These are phyloP conservation scores for Astyanax mexicanus DNA, from an alignment of 2,797 vertebrate species.

Conservation along the genomic window DNA sequence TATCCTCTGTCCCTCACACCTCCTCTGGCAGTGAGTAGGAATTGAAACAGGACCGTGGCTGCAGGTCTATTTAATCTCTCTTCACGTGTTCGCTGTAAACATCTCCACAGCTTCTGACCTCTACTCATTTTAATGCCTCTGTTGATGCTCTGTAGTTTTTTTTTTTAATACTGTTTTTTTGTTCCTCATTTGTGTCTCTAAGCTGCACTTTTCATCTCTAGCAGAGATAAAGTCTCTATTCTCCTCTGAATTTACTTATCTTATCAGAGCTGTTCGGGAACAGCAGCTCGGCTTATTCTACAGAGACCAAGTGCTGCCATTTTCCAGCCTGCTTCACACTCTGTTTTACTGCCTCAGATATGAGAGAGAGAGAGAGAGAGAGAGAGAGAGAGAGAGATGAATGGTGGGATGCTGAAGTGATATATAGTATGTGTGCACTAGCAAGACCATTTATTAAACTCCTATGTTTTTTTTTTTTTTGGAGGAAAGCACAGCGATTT, in stretches of 20 bases:
- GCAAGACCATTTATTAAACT: no score
- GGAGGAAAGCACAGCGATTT: no score
- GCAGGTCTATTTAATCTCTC: not conserved
- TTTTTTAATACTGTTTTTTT: not conserved
- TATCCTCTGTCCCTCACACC: not conserved
- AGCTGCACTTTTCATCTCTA: slow-evolving; percentile 5
- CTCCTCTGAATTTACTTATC: slow-evolving; percentile 17
- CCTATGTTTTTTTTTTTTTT: no score
- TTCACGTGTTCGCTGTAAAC: not conserved
- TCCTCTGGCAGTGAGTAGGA: not conserved
- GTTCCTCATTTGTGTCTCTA: not conserved
- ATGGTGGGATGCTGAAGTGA: not conserved
- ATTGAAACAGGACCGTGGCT: not conserved
- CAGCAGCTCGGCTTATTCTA: slow-evolving; percentile 16
- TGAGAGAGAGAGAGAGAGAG: slow-evolving; percentile 11
- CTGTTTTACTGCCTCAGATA: not conserved
- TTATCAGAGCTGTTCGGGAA: slow-evolving; percentile 22
- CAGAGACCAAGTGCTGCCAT: not conserved
- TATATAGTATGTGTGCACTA: no score
- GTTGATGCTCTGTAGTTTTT: not conserved
- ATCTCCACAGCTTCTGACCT: not conserved
- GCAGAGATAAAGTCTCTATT: not conserved
- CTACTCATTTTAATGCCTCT: not conserved
- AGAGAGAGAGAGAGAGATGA: slow-evolving; percentile 10
- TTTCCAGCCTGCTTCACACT: slow-evolving; percentile 17